Evolutionary conservation across 2,888 invertebrate species (phyloP).

Genomic region (Hirudinaria manillensis): DNA sequence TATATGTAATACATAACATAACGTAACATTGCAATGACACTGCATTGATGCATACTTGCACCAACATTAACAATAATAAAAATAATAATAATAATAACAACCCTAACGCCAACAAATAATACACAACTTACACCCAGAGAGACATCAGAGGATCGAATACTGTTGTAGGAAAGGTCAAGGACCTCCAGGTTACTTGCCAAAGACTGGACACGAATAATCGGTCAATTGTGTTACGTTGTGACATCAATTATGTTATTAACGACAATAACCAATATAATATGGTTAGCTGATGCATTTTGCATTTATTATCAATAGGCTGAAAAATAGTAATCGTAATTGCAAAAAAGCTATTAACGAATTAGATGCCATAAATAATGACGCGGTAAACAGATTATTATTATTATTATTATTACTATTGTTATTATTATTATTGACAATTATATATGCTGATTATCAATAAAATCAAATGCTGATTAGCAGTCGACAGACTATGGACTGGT

Average conservation of each 20-base stretch:
- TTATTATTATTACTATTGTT: no score
- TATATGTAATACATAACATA: no score
- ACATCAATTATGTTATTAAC: neutral
- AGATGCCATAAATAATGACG: neutral
- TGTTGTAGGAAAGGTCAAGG: constrained; percentile 5
- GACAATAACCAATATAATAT: no score
- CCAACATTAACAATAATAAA: neutral
- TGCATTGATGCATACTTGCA: no score
- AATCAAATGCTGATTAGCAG: neutral
- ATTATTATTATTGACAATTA: no score
- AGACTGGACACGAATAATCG: neutral
- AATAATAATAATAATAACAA: neutral
- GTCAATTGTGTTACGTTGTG: neutral
- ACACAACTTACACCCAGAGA: neutral
- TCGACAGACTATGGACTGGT: neutral
- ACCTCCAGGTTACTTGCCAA: constrained; percentile 12
- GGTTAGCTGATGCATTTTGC: no score
- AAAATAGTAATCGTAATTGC: no score
- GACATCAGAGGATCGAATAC: neutral
- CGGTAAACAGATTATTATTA: no score
- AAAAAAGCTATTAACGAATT: no score
- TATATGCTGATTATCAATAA: neutral
- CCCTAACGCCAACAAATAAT: neutral
- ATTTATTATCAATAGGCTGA: no score
- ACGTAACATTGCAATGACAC: no score